A percentile compares a stretch with the other conserved stretches of the same genome.
phyloP scores from a whole-genome alignment of 1,140 invertebrate species.

The Drosophila cardini region DNA sequence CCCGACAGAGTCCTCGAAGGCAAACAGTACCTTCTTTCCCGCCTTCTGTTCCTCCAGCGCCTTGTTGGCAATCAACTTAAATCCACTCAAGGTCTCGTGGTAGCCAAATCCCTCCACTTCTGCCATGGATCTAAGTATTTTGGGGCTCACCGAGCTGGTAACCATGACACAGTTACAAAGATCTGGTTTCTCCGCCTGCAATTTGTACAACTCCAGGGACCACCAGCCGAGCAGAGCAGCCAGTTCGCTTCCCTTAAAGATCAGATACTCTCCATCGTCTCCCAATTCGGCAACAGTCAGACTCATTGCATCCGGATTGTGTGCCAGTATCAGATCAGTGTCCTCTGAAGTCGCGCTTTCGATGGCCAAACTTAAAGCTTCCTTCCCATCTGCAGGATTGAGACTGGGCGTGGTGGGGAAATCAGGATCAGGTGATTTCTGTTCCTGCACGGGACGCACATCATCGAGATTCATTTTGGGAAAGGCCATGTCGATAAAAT shows the following conservation, averaged over 20 bases:
- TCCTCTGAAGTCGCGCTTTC: conserved; percentile 90
- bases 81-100: conserved; percentile 98
- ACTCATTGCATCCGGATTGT: conserved; percentile 99
- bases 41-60: conserved; percentile 89
- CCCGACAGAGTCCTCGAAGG: conserved; percentile 97
- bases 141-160: conserved; percentile 98
- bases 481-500: conserved; percentile 92
- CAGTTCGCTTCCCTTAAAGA: conserved; percentile 98
- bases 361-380: conserved; percentile 93
- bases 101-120: conserved; percentile 93
- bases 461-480: conserved; percentile 90
- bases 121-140: conserved; percentile 94
- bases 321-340: conserved; percentile 94
- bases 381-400: conserved; percentile 98
- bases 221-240: conserved; percentile 98
- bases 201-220: conserved; percentile 89
- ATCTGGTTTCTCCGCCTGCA: conserved; percentile 85
- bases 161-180: conserved; percentile 91
- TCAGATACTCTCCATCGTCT: conserved; percentile 90
- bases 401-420: conserved; percentile 97
- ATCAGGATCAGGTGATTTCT: conserved; percentile 96
- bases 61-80: conserved; percentile 99
- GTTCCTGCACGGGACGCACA: conserved; percentile 92
- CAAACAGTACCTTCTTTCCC: conserved; percentile 93
- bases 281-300: conserved; percentile 95